Conservation (phyloP, 2,113 vertebrate species). For the Anhinga anhinga region DNA sequence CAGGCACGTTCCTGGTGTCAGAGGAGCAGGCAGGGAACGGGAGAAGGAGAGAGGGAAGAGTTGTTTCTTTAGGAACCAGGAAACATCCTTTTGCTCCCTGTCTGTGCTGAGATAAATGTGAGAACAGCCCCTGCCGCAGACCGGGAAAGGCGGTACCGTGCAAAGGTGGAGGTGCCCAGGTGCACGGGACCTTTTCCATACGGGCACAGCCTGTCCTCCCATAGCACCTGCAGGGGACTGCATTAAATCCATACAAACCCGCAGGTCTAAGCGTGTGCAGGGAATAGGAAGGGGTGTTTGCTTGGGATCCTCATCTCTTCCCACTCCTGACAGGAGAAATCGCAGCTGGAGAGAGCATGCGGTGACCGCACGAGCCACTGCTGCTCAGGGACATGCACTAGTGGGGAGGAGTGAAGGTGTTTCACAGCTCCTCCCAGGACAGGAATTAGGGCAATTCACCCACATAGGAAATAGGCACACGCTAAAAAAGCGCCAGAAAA, state of each 20-base stretch:
- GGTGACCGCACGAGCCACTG: fast-evolving
- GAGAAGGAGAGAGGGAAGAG: not conserved
- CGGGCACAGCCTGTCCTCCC: not conserved
- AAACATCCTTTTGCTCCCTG: not conserved
- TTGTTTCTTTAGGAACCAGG: not conserved
- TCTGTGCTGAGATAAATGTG: not conserved
- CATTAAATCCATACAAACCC: not conserved
- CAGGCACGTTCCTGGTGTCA: not conserved
- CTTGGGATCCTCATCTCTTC: not conserved
- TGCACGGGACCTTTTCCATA: fast-evolving
- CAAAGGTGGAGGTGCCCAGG: not conserved
- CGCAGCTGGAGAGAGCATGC: not conserved
- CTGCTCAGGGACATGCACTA: not conserved
- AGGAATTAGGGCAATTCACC: not conserved
- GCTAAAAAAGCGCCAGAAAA: not conserved
- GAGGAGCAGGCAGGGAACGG: not conserved
- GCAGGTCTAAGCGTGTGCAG: fast-evolving
- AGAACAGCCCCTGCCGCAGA: fast-evolving
- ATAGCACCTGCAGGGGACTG: fast-evolving
- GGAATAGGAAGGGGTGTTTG: not conserved
- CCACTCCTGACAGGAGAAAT: not conserved
- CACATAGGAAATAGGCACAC: fast-evolving
- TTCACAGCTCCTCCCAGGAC: not conserved
- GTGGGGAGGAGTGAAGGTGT: too few relatives aligned
- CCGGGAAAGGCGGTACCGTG: fast-evolving